Evolutionary conservation across 2,888 invertebrate species (phyloP), one percentile per base, ranked within the genome.

Genomic region (Amphipoea lucens): DNA sequence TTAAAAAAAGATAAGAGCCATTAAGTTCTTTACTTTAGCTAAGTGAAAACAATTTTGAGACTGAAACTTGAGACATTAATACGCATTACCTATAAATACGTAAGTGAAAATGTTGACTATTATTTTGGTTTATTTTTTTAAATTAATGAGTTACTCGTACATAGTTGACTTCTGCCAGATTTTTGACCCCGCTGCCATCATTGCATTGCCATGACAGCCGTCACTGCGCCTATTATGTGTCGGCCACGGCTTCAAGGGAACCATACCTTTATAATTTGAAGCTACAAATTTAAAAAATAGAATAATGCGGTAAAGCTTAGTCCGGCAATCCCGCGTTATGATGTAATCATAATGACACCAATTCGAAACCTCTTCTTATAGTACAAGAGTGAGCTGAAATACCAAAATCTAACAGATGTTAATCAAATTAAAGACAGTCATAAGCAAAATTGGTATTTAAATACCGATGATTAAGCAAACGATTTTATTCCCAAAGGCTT

Each of bases 401-500:
- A 0, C 7, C 9, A 36, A 14, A 54, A 71, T 20, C 4, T 4
- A 62, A n/a, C 5, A 54, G 54, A 40, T 45, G 20, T 17, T 2
- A 60, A 20, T 36, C 2, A 42, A 63, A 75, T 62, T 68, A 51
- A 79, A 42, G 7, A 60, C 17, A 70, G n/a, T 51, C 14, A 66
- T 48, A 68, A 73, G 69, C 29, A 14, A 79, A 60, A 63, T 62
- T 68, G 17, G 29, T 79, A 62, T 84, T 75, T 20, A 60, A 36
- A 79, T 83, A 48, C 36, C 42, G 63, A 86, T 84, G 78, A 84
- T 78, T 81, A 76, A 74, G 77, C 78, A 81, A 82, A 81, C 87
- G 90, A 90, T 93, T 93, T 92, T 92, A 91, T 85, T 87, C 89
- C 90, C 91, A 71, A 92, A 92, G 93, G 92, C 93, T 95, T 94